These are phyloP conservation scores for Passer montanus DNA, from an alignment of 2,113 vertebrate species.

Conservation along the genomic window DNA sequence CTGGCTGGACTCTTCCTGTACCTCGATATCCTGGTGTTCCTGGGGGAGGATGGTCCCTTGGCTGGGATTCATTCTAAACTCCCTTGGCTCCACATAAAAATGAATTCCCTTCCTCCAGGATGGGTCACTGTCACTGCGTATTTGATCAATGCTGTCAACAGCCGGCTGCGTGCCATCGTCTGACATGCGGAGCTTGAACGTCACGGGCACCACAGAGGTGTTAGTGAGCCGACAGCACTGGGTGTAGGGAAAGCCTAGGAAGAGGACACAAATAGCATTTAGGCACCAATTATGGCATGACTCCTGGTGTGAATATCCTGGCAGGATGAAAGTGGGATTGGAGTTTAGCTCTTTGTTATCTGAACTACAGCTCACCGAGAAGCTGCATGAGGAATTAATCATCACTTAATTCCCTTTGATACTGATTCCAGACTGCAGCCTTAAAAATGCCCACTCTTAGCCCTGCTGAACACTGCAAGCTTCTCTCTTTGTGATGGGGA, in stretches of 20 bases:
- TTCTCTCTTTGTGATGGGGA: neutral
- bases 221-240: constrained; percentile 78
- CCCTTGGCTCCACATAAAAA: constrained; percentile 46
- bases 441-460: neutral
- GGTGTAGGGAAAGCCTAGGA: constrained; percentile 79
- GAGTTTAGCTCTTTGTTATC: neutral
- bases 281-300: neutral
- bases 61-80: constrained; percentile 80
- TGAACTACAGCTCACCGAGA: neutral
- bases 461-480: neutral
- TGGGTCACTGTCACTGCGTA: neutral
- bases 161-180: constrained; percentile 79
- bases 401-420: neutral
- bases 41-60: constrained; percentile 70
- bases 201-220: constrained; percentile 81
- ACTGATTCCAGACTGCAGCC: neutral
- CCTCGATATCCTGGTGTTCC: constrained; percentile 77
- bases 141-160: constrained; percentile 41
- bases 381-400: neutral
- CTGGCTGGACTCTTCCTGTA: neutral
- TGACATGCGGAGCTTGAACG: constrained; percentile 79
- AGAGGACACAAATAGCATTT: neutral
- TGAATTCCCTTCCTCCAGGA: constrained; percentile 48
- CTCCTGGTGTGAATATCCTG: neutral
- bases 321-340: neutral